Evolutionary conservation across 2,113 vertebrate species (phyloP), one percentile per base, ranked within the genome.

Genomic region (Oncorhynchus masou): DNA sequence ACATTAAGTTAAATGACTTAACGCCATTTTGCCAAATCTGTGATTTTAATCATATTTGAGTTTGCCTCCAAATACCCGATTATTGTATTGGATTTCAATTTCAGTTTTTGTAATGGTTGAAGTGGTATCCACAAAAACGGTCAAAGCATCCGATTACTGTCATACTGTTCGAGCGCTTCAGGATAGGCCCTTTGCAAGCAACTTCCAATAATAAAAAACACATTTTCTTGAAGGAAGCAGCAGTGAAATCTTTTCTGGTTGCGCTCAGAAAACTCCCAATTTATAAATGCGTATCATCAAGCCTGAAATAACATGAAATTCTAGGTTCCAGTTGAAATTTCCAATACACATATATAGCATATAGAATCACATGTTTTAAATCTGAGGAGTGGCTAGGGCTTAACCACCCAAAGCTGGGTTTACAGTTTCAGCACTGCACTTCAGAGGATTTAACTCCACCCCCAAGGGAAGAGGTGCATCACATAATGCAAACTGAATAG

Each of bases 291-390:
- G 69, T 88, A 92, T 90, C 86, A 92, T 80, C 82, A 51, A 88
- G 89, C 71, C 82, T 94, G 81, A 85, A 91, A 90, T 83, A 92
- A 93, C 71, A 85, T 71, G 78, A 93, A 88, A 91, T 82, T 88
- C 80, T 84, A 90, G 86, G 81, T 91, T 85, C 75, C 77, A 91
- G 75, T 76, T 83, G 84, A 83, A 87, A 83, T 85, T 90, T 91
- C 87, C 84, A 86, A 81, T 89, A 90, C 71, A 86, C 87, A 86
- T 45, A 45, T 45, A 45, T 54, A 54, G 51, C 15, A 54, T 66
- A 80, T 88, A 86, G 89, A 88, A 88, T 91, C 91, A 93, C 91
- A 95, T 95, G 93, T 79, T 95, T 95, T 92, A 92, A 70, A 95
- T 96, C 95, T 94, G 74, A 90, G 85, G 79, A 88, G 79, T 70